phyloP scores from a whole-genome alignment of 2,113 vertebrate genomes.

The Anseranas semipalmata region DNA sequence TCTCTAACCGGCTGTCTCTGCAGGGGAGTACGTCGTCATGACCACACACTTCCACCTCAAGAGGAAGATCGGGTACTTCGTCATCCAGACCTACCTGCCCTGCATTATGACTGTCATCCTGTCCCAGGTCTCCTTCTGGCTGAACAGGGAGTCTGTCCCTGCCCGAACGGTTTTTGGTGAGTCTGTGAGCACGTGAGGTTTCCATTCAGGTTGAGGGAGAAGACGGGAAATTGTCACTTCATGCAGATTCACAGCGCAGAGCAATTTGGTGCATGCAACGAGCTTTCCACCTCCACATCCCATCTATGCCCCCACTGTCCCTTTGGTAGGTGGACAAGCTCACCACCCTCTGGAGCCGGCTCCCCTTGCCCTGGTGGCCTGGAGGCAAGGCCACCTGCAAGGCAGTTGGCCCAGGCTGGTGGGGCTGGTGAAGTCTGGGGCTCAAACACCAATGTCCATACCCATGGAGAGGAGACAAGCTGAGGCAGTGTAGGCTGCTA shows the following conservation, averaged over 20 bases:
- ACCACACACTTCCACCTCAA: slow-evolving; percentile 98
- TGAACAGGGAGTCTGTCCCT: slow-evolving; percentile 96
- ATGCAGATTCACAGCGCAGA: not conserved
- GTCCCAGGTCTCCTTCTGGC: slow-evolving; percentile 99
- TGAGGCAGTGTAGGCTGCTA: not conserved
- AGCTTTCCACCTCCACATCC: not conserved
- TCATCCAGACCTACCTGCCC: slow-evolving; percentile 98
- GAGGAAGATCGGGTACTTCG: slow-evolving; percentile 98
- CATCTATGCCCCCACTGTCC: not conserved
- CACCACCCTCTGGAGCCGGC: not conserved
- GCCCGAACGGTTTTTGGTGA: slow-evolving; percentile 97
- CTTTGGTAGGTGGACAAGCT: not conserved
- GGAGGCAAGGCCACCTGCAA: not conserved
- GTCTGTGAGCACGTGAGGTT: slow-evolving; percentile 15
- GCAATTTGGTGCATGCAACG: not conserved
- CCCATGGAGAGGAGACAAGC: not conserved
- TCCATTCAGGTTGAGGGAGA: not conserved
- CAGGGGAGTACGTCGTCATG: slow-evolving; percentile 99
- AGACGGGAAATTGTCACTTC: not conserved
- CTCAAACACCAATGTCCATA: not conserved
- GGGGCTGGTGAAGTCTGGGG: not conserved
- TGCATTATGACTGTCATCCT: slow-evolving; percentile 99
- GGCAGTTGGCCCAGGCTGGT: not conserved
- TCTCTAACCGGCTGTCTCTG: slow-evolving; percentile 38
- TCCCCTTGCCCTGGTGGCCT: not conserved